Conservation (phyloP, 2,888 invertebrate species). For the Meta bourneti region DNA sequence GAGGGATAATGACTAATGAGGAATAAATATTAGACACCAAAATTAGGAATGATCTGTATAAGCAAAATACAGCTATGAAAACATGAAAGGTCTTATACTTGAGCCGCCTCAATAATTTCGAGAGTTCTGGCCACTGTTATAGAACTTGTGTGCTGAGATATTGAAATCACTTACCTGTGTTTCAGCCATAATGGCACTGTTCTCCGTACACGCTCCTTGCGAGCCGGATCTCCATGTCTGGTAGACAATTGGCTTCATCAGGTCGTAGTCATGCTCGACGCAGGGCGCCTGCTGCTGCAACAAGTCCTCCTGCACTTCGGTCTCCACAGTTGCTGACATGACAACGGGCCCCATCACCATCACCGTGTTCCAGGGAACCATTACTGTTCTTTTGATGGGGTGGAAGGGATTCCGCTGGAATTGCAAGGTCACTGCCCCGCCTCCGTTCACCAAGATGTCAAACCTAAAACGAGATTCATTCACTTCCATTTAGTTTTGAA, state of each 20-base stretch:
- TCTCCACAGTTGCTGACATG: constrained; percentile 85
- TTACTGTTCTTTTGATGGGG: constrained; percentile 91
- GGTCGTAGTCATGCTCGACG: constrained; percentile 92
- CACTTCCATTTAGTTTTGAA: too few species aligned
- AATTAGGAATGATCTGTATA: too few species aligned
- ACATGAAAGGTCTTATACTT: too few species aligned
- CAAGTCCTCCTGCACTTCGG: constrained; percentile 82
- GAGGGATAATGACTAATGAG: too few species aligned
- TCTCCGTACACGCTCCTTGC: constrained; percentile 96
- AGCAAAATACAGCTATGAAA: too few species aligned
- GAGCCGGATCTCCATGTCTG: constrained; percentile 97
- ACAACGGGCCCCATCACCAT: constrained; percentile 92
- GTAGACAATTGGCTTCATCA: constrained; percentile 94
- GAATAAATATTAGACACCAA: too few species aligned
- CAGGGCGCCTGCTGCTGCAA: constrained; percentile 87
- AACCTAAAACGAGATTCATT: constrained; percentile 83
- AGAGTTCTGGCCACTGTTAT: too few species aligned
- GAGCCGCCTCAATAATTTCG: too few species aligned
- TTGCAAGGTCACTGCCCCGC: constrained; percentile 95
- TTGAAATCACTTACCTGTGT: constrained; percentile 77
- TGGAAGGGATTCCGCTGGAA: constrained; percentile 95
- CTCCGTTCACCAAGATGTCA: constrained; percentile 99
- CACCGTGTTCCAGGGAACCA: constrained; percentile 97
- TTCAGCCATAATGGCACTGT: constrained; percentile 86
- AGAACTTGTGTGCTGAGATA: too few species aligned